Evolutionary conservation across 2,888 invertebrate species (phyloP).

Genomic region (Dioctria linearis): DNA sequence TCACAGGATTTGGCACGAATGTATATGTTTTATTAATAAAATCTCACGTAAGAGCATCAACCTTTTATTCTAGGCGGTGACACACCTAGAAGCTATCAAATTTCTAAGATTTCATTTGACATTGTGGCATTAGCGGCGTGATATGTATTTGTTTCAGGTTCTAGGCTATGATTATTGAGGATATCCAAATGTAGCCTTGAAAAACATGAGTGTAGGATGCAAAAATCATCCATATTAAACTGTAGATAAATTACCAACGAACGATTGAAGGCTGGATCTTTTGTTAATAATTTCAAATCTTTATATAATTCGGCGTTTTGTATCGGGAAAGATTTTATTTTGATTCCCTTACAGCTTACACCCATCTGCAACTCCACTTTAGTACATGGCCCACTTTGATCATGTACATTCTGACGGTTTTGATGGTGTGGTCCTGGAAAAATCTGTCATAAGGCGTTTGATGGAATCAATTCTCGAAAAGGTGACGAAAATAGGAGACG

Average conservation of each 20-base stretch:
- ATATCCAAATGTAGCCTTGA: constrained; percentile 74
- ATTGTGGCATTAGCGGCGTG: constrained; percentile 72
- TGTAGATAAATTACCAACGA: constrained; percentile 80
- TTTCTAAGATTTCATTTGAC: constrained; percentile 72
- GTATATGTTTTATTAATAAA: constrained; percentile 89
- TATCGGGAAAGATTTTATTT: constrained; percentile 64
- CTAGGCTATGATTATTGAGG: constrained; percentile 66
- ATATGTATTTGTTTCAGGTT: constrained; percentile 68
- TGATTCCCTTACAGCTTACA: constrained; percentile 67
- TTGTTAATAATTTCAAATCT: constrained; percentile 70
- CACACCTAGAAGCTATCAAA: constrained; percentile 84
- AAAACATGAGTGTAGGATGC: constrained; percentile 81
- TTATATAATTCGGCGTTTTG: constrained; percentile 70
- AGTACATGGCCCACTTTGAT: too few species aligned
- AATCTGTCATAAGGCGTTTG: too few species aligned
- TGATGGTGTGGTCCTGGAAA: too few species aligned
- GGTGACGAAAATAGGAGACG: too few species aligned
- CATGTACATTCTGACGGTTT: too few species aligned
- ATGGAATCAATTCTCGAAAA: too few species aligned
- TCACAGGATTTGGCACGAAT: constrained; percentile 85
- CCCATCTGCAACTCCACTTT: too few species aligned
- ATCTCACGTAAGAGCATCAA: constrained; percentile 89
- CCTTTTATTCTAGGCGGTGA: constrained; percentile 78
- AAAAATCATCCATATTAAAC: constrained; percentile 75
- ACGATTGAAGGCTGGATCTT: constrained; percentile 72